These are phyloP conservation scores for Toxotes jaculatrix DNA, from an alignment of 2,113 vertebrate species.

Conservation along the genomic window DNA sequence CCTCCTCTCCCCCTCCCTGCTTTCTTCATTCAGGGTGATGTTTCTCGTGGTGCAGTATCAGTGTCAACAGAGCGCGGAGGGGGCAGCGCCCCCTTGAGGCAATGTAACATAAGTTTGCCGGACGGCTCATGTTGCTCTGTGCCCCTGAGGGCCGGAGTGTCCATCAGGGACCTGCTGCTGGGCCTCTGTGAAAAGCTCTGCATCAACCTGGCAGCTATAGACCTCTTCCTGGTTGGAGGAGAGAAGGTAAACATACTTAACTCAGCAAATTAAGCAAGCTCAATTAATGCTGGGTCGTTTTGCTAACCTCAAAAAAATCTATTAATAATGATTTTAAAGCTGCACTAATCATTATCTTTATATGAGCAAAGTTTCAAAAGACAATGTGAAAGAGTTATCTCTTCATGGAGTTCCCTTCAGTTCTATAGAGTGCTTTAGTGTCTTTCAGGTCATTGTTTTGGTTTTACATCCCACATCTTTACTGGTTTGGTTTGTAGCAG, in stretches of 20 bases:
- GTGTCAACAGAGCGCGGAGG: conserved; percentile 82
- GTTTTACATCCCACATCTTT: not conserved
- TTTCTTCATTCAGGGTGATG: conserved; percentile 82
- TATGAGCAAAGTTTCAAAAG: not conserved
- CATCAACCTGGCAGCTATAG: conserved; percentile 94
- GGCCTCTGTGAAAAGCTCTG: conserved; percentile 94
- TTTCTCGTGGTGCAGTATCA: conserved; percentile 81
- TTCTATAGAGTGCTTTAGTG: not conserved
- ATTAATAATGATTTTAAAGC: not conserved
- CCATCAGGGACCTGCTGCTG: conserved; percentile 92
- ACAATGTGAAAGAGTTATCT: not conserved
- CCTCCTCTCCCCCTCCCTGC: not conserved
- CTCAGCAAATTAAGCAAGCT: not conserved
- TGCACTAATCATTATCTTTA: not conserved
- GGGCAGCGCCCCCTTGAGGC: conserved; percentile 81
- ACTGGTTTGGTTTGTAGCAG: not conserved
- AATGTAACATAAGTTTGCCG: conserved; percentile 92
- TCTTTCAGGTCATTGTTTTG: not conserved
- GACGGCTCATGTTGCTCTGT: conserved; percentile 91
- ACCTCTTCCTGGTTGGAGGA: conserved; percentile 95
- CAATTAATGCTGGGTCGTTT: not conserved
- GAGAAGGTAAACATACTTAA: conserved; percentile 88
- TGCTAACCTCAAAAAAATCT: not conserved
- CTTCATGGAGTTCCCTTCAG: not conserved
- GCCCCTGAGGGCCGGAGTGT: conserved; percentile 87